Base-by-base conservation (phyloP, 1,140 invertebrate genomes). In the Mamestra configurata region DNA sequence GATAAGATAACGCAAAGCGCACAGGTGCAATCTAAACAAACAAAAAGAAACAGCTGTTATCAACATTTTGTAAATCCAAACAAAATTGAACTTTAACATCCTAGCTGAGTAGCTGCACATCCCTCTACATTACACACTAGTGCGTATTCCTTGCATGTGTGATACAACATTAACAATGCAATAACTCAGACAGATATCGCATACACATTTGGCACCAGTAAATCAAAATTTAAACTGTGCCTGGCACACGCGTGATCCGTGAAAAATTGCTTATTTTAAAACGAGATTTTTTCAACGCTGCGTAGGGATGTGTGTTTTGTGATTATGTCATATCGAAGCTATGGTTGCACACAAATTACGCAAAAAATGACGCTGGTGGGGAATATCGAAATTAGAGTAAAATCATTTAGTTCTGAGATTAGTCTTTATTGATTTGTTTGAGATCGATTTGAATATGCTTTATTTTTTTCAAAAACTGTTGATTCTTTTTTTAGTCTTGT, bases 191-290 rank as follows among this genome's bases (percentile, higher is more conserved):
- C 79, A 92, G 88, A 91, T 89, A 91, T 93, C 89, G 82, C 76
- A 57, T 84, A 86, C 87, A 88, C 84, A 89, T 89, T 91, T 84
- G 87, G 83, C 76, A 79, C 64, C 87, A 86, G 88, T 93, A 92
- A 93, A 93, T 93, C 92, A 92, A 90, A 75, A 84, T 90, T 88
- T 88, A 86, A 89, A 87, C 85, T 86, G 79, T 81, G 89, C 85
- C 84, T 83, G 73, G 82, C 85, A 71, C 70, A 76, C 84, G 87
- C 84, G 90, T 89, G 90, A 91, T 91, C 86, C 84, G 84, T 90
- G 86, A 91, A 92, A 91, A 92, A 92, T 92, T 86, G 90, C 88
- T 87, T 88, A 89, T 90, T 93, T 90, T 87, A 90, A 90, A 92
- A 89, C 64, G 82, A 71, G 79, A 86, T 89, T 88, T 88, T 87